Evolutionary conservation across 2,113 vertebrate genomes (phyloP), one percentile per base, ranked within the genome.

Genomic region (Triplophysa dalaica): DNA sequence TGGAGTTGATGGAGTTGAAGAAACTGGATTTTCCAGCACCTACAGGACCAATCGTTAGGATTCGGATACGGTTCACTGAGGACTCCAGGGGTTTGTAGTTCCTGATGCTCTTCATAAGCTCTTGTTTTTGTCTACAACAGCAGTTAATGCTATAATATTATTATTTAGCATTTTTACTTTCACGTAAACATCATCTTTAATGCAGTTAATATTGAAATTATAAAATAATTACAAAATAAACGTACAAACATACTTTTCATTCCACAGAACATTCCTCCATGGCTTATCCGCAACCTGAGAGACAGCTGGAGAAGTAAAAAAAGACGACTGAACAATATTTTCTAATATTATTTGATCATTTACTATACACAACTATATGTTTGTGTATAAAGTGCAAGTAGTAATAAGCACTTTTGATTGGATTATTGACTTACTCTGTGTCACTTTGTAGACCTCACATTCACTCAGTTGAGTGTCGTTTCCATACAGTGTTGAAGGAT

Each of bases 1-100:
- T 5, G 5, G 91, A 94, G 88, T 89, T 91, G 73, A 92, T 86
- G 77, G 92, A 94, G 86, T 94, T 95, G 84, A 94, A 92, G 89
- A 95, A 92, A 77, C 90, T 93, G 54, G 92, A 93, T 82, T 94
- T 94, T 74, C 93, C 92, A 56, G 84, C 87, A 22, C 90, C 90
- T 66, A 87, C 43, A 10, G 89, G 92, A 66, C 93, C 93, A 82
- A 94, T 85, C 80, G 94, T 84, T 62, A 94, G 89, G 87, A 94
- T 85, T 17, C 81, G 84, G 83, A 88, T 83, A 81, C 89, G 22
- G 54, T 83, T 78, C 82, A 92, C 77, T 0, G 0, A 61, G 61
- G 82, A 80, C 65, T 82, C 70, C 19, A 48, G 81, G 69, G 92
- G 90, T 70, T 86, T 83, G 73, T 91, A 92, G 1, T 0, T 54